These are phyloP conservation scores for Prionailurus bengalensis DNA, from an alignment of 2,113 vertebrate genomes.

Conservation along the genomic window DNA sequence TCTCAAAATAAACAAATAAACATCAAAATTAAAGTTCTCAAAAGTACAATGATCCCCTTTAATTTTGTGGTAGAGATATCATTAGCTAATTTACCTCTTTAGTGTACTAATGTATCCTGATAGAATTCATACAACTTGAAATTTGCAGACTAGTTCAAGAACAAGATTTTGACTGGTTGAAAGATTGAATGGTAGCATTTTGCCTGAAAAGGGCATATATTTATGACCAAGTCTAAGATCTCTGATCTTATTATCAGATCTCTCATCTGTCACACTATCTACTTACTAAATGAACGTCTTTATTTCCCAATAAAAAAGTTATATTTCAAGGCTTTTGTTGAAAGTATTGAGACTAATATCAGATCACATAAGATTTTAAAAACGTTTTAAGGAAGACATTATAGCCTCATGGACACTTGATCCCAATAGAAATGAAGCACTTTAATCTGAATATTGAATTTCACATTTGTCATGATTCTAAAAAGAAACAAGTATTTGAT, in stretches of 20 bases:
- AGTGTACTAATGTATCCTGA: neutral
- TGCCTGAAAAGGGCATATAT: neutral
- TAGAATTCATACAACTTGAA: constrained; percentile 4
- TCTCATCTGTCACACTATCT: neutral
- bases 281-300: neutral
- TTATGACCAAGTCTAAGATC: neutral
- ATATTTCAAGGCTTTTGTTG: neutral
- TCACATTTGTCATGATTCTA: neutral
- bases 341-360: constrained; percentile 6
- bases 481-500: neutral
- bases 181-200: neutral
- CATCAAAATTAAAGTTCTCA: neutral
- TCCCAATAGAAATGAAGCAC: neutral
- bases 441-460: constrained; percentile 39
- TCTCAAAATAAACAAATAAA: no score
- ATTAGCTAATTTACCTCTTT: neutral
- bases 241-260: neutral
- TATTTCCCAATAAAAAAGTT: constrained; percentile 16
- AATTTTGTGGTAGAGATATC: neutral
- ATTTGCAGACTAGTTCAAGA: constrained; percentile 17
- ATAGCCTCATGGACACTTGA: neutral
- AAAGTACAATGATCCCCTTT: neutral
- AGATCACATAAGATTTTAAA: constrained; percentile 42
- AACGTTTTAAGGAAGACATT: neutral
- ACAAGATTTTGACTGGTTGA: neutral